Evolutionary conservation across 2,888 invertebrate genomes (phyloP), one percentile per base, ranked within the genome.

Genomic region (Limenitis camilla): DNA sequence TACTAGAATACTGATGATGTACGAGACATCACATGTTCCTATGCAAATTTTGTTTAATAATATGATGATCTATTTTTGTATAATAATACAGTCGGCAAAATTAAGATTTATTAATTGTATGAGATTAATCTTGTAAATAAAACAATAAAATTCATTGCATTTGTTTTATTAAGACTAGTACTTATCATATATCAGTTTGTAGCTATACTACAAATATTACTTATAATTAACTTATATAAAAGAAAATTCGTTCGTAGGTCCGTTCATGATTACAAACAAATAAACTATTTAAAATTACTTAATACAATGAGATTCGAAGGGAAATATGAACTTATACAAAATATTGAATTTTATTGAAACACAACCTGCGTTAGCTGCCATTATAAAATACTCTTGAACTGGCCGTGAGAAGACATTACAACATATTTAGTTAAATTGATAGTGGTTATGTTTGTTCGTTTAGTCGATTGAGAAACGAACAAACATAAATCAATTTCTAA

Each of bases 1-100:
- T 83, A 83, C 68, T 83, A 61, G 71, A 28, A 10, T 36, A 10
- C 10, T 6, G 2, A 2, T 5, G 9, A 36, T 36, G n/a, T n/a
- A 10, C 9, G 6, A 36, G 35, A 10, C 1, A 35, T n/a, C 9
- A 4, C 10, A 4, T 3, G 10, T 9, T 5, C 5, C 4, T 35
- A 35, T 3, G 6, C n/a, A 10, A n/a, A n/a, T n/a, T n/a, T 19
- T 19, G 19, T 19, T 19, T 19, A 19, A 19, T 19, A 19, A 19
- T 19, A 19, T 19, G 19, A 19, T 19, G 19, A 19, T 19, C 19
- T 19, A n/a, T 19, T 3, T 19, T 19, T 19, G 19, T 19, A 19
- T 19, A 19, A 19, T 19, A 19, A 19, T 19, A 19, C 19, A 19
- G 19, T 19, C 19, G 3, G 19, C 19, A 19, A 19, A 19, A 19